These are phyloP conservation scores for Lamprotornis superbus DNA, from an alignment of 2,113 vertebrate genomes.

Conservation along the genomic window DNA sequence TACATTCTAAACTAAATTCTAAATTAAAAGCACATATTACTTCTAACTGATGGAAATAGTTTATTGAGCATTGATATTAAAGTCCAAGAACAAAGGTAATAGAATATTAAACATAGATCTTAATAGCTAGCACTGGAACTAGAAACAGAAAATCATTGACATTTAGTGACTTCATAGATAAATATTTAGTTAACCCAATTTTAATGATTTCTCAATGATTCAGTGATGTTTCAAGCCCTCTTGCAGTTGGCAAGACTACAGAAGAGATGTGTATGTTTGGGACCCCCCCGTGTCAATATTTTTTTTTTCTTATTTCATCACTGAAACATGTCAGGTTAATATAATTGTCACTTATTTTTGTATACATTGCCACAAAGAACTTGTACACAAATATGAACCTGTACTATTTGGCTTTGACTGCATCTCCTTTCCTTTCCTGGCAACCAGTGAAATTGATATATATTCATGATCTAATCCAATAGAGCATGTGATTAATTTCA, in stretches of 20 bases:
- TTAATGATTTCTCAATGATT: not conserved
- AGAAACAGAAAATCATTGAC: not conserved
- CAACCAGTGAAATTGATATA: not conserved
- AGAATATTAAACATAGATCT: not conserved
- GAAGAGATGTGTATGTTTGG: not conserved
- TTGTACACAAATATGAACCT: not conserved
- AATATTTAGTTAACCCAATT: not conserved
- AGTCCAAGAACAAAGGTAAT: not conserved
- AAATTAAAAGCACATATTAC: not conserved
- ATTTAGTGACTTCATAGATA: not conserved
- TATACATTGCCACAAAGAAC: not conserved
- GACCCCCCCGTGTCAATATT: rapidly evolving
- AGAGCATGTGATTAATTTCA: not conserved
- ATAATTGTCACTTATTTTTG: not conserved
- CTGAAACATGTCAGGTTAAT: not conserved
- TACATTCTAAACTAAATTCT: not conserved
- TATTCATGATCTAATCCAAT: not conserved
- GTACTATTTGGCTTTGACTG: not conserved
- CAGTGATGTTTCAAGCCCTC: not conserved
- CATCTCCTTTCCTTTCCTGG: not conserved
- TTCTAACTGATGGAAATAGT: not conserved
- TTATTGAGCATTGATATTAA: not conserved
- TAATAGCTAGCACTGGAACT: not conserved
- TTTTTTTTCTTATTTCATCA: not conserved
- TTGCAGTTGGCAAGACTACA: not conserved